Evolutionary conservation across 2,113 vertebrate species (phyloP), one percentile per base, ranked within the genome.

Genomic region (Podiceps cristatus): DNA sequence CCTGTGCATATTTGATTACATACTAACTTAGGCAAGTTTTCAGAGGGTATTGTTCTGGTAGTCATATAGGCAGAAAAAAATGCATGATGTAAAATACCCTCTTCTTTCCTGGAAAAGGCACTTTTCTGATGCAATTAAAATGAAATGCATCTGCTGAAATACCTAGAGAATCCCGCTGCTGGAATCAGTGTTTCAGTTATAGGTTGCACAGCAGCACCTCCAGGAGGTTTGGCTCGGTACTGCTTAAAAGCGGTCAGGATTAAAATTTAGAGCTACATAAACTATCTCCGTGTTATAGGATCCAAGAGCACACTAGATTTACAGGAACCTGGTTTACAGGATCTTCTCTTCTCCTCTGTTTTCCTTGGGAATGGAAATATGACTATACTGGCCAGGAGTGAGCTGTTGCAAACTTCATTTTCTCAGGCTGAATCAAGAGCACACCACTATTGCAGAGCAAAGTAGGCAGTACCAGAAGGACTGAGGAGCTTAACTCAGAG

Each of bases 171-270:
- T 72, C 16, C 11, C 11, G 13, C 20, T 49, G 18, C 18, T 35
- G 18, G 24, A 66, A 28, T 72, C 33, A 5, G 29, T 29, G 22
- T 88, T 96, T 77, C 47, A n/a, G 2, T 92, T 72, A 88, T 92
- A 63, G 2, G 0, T 64, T 89, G 80, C 83, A 73, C 22, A 97
- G 62, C 68, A 95, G 96, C 91, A 89, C 91, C 91, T 94, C 86
- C 80, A 87, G 60, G 73, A 96, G 83, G 80, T 25, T 78, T 64
- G 1, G 0, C 35, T 89, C 1, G 1, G 66, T 89, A 93, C 20
- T 94, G 60, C 94, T 75, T 42, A 28, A 75, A 74, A 75, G 16
- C 42, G 44, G 10, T n/a, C 0, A 12, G 40, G 17, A 53, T 73
- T 73, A 73, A 72, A 52, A 29, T 66, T 33, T 11, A 63, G 29